These are phyloP conservation scores for Bellardia bayeri DNA, from an alignment of 2,888 invertebrate genomes.

Conservation along the genomic window DNA sequence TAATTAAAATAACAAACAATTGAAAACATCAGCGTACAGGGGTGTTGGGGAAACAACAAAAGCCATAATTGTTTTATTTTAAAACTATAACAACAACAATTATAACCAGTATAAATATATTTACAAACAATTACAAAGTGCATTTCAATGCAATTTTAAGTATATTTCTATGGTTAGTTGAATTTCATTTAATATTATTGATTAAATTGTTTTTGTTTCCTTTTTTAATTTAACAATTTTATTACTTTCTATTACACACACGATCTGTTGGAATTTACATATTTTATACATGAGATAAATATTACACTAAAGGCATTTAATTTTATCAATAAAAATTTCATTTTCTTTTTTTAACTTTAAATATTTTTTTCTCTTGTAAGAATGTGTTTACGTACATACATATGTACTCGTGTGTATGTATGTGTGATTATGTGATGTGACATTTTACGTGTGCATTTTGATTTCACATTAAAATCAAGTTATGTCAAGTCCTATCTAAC, in stretches of 20 bases:
- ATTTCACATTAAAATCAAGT: conserved; percentile 59
- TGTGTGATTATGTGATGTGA: conserved; percentile 24
- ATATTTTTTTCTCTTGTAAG: not conserved
- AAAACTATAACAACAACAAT: not conserved
- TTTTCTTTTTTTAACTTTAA: not conserved
- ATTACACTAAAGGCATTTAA: not conserved
- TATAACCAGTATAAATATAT: not conserved
- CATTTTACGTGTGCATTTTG: conserved; percentile 51
- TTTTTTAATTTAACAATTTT: conserved; percentile 2
- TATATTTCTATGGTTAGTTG: not conserved
- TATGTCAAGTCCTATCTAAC: too few species aligned
- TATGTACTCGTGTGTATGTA: not conserved
- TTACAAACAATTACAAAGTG: not conserved
- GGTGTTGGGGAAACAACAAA: not conserved
- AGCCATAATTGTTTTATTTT: not conserved
- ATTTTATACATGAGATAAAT: not conserved
- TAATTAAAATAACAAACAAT: not conserved
- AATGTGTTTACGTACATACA: not conserved
- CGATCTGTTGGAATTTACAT: not conserved
- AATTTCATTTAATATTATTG: conserved; percentile 2
- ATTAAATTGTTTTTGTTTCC: not conserved
- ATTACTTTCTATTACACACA: conserved; percentile 1
- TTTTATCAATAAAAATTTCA: conserved; percentile 8
- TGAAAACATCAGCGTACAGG: not conserved
- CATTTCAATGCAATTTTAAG: not conserved